A percentile compares a stretch with the other conserved stretches of the same genome.
phyloP scores from a whole-genome alignment of 1,140 invertebrate genomes.

The Samia ricini region DNA sequence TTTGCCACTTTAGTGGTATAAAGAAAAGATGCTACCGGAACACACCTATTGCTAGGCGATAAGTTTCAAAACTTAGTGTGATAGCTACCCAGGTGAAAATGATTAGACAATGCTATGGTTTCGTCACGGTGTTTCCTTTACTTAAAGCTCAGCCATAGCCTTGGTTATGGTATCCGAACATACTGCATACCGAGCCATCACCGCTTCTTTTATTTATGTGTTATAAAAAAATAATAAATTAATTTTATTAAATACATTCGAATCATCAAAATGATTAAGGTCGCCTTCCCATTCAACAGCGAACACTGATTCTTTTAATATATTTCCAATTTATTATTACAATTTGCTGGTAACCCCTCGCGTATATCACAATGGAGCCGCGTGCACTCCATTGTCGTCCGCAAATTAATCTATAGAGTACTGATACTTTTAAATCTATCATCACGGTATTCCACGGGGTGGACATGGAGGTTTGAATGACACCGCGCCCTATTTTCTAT shows the following conservation, averaged over 20 bases:
- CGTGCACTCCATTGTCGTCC: conserved; percentile 23
- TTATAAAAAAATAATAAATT: background rate
- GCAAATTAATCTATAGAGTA: conserved; percentile 16
- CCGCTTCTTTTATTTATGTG: no score
- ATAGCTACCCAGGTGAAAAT: no score
- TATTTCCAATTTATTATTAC: conserved; percentile 29
- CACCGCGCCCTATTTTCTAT: no score
- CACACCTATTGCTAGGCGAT: no score
- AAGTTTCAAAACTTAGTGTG: no score
- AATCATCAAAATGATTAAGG: background rate
- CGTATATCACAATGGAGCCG: conserved; percentile 17
- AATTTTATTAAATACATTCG: background rate
- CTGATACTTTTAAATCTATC: conserved; percentile 1
- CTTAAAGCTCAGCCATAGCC: no score
- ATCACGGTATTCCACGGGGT: background rate
- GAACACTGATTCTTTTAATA: conserved; percentile 17
- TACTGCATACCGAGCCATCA: no score
- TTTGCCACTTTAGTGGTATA: no score
- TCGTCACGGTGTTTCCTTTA: no score
- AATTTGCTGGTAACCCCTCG: conserved; percentile 12
- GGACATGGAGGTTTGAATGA: background rate
- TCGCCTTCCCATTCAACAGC: conserved; percentile 20
- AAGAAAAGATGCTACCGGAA: no score
- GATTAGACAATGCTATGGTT: no score
- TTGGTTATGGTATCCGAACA: no score